Base-by-base conservation (phyloP, 2,113 vertebrate genomes). In the Cyprinus carpio region DNA sequence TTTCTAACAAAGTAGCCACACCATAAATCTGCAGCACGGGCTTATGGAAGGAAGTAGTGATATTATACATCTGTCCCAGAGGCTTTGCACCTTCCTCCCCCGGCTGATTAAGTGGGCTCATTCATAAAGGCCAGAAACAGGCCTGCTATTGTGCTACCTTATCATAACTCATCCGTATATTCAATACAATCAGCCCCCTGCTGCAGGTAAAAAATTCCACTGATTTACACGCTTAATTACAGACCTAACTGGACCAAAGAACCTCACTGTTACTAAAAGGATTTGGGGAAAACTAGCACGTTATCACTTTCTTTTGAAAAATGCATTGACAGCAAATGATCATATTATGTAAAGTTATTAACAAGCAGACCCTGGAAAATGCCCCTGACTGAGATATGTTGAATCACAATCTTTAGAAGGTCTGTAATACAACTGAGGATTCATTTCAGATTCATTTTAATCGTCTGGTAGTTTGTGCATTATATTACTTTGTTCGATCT, bases 1-100 rank as follows among this genome's bases (percentile, higher is more conserved):
- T 89, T 88, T 86, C 87, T 88, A 90, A 87, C 88, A 86, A 88
- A 88, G 87, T 78, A 81, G 67, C 72, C 85, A 72, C 60, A 64
- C 75, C 77, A 86, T 91, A 91, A 91, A 90, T 91, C 88, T 84
- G 27, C 54, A 72, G 54, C 34, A 23, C 51, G 37, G 56, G 37
- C 74, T 60, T 46, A 76, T 77, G 84, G 84, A 87, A 85, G 78
- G 88, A 81, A 85, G 84, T 60, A 27, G 82, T 15, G 84, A 80
- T 78, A 60, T 85, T 88, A 89, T 83, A 62, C 83, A 75, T 83
- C 49, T 74, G 34, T 85, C 87, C 83, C 81, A 4, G 75, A 84
- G 84, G 83, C 54, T 75, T 56, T 56, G 16, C 83, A 78, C 80
- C 86, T 85, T 89, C 86, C 81, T 78, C 77, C 81, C 69, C 25